phyloP scores from a whole-genome alignment of 2,113 vertebrate species.

The Furnarius figulus region DNA sequence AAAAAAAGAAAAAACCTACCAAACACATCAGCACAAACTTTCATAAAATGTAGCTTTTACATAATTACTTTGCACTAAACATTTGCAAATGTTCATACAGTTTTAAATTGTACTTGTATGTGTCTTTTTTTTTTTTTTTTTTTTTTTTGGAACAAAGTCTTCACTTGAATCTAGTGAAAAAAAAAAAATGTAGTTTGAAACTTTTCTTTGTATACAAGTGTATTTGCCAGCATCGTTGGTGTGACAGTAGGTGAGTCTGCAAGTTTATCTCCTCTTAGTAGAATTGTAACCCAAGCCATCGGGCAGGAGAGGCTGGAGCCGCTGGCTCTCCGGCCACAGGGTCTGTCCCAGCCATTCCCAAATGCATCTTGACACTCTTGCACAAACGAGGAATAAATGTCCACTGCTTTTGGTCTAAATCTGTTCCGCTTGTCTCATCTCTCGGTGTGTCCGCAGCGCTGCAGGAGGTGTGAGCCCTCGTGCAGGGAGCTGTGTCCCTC shows the following conservation, averaged over 20 bases:
- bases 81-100: slow-evolving; percentile 74
- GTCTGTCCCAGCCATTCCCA: slow-evolving; percentile 43
- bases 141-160: slow-evolving; percentile 65
- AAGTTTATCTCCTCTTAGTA: slow-evolving; percentile 56
- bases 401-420: slow-evolving; percentile 78
- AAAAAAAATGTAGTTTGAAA: slow-evolving; percentile 74
- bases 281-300: slow-evolving; percentile 73
- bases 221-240: slow-evolving; percentile 71
- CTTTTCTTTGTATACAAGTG: slow-evolving; percentile 72
- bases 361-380: slow-evolving; percentile 76
- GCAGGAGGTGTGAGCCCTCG: not conserved
- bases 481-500: not conserved
- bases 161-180: slow-evolving; percentile 70
- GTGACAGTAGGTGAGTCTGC: slow-evolving; percentile 74
- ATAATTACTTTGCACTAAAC: slow-evolving; percentile 77
- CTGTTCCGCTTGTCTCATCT: slow-evolving; percentile 73
- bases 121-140: slow-evolving; percentile 52
- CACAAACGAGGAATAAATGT: slow-evolving; percentile 81
- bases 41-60: slow-evolving; percentile 73
- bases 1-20: slow-evolving; percentile 27
- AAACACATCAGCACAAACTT: slow-evolving; percentile 74
- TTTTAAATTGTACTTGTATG: slow-evolving; percentile 75
- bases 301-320: slow-evolving; percentile 49
- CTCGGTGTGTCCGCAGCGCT: slow-evolving; percentile 16
- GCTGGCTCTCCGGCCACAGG: slow-evolving; percentile 46